These are phyloP conservation scores for Sula dactylatra DNA, from an alignment of 2,113 vertebrate genomes.

Conservation along the genomic window DNA sequence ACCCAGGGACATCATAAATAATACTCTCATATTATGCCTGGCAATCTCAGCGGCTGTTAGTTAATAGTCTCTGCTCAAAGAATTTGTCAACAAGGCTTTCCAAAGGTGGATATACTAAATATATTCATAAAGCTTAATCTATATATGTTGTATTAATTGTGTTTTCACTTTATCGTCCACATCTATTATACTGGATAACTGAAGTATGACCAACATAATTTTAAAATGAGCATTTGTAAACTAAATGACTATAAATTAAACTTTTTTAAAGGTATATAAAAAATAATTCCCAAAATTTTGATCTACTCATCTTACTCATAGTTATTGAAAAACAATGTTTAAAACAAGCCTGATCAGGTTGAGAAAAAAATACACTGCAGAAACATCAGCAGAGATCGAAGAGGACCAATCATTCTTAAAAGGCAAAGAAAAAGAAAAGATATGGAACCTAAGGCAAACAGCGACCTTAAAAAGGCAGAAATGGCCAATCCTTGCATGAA, in stretches of 20 bases:
- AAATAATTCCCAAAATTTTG: background rate
- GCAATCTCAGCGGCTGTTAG: background rate
- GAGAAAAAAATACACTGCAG: background rate
- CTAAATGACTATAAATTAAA: background rate
- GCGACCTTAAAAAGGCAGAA: background rate
- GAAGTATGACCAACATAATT: background rate
- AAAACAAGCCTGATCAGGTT: background rate
- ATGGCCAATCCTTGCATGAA: background rate
- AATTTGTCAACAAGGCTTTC: background rate
- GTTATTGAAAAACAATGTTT: background rate
- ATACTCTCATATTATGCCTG: background rate
- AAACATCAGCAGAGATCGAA: background rate
- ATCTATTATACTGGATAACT: background rate
- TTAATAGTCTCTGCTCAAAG: background rate
- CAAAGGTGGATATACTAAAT: background rate
- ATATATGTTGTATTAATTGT: background rate
- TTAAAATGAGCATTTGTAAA: background rate
- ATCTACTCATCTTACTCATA: background rate
- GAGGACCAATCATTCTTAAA: background rate
- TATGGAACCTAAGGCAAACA: background rate
- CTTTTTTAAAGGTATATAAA: background rate
- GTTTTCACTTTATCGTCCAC: background rate
- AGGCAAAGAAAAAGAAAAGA: background rate
- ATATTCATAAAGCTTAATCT: background rate
- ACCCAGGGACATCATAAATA: background rate